Conservation (phyloP, 2,113 vertebrate species). For the Nanger granti region DNA sequence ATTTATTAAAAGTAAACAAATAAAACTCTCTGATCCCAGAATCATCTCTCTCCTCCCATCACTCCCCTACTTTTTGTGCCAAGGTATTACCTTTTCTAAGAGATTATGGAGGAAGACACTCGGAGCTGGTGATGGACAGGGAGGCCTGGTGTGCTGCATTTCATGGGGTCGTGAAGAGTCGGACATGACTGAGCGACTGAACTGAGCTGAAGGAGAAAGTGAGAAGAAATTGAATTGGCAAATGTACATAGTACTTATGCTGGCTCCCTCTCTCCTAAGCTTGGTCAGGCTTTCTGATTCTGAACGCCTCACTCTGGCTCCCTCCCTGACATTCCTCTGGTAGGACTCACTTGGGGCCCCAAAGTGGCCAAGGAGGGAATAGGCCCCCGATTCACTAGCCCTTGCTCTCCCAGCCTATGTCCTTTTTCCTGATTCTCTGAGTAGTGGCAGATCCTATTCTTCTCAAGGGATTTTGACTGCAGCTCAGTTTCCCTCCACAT, state of each 20-base stretch:
- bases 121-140: too few species aligned
- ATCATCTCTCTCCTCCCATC: background rate
- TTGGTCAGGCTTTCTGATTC: background rate
- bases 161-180: too few species aligned
- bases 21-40: background rate
- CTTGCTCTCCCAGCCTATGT: background rate
- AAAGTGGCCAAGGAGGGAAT: background rate
- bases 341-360: background rate
- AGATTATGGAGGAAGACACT: background rate
- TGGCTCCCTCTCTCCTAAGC: background rate
- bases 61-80: background rate
- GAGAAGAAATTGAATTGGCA: background rate
- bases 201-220: background rate
- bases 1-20: background rate
- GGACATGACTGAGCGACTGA: too few species aligned
- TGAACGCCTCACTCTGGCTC: background rate
- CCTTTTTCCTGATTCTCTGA: background rate
- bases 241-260: background rate
- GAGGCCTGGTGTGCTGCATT: too few species aligned
- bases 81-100: background rate
- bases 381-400: background rate
- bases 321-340: background rate
- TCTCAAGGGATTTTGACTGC: background rate
- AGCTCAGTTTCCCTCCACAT: background rate
- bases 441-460: background rate